Evolutionary conservation across 2,797 vertebrate genomes (phyloP).

Genomic region (Bradypodion pumilum): DNA sequence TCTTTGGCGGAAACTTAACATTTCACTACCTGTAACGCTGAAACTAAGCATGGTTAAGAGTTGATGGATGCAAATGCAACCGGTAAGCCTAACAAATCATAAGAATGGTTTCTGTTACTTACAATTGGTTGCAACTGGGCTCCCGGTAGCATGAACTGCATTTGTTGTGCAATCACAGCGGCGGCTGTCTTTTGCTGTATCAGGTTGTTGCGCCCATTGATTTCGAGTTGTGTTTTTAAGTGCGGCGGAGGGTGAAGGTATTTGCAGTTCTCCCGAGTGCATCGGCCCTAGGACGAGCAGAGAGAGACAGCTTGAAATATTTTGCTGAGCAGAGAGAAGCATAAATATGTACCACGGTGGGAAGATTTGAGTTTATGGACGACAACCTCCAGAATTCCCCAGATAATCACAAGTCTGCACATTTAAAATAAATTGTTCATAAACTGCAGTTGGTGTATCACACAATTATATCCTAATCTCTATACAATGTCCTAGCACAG

Average conservation of each 20-base stretch:
- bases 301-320: conserved; percentile 11
- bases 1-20: too few species aligned
- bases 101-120: conserved; percentile 65
- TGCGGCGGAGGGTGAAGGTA: conserved; percentile 97
- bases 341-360: too few species aligned
- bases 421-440: too few species aligned
- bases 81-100: fast-evolving
- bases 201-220: conserved; percentile 97
- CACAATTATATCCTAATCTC: too few species aligned
- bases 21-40: too few species aligned
- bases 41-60: too few species aligned
- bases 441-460: too few species aligned
- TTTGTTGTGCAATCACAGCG: conserved; percentile 97
- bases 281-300: conserved; percentile 90
- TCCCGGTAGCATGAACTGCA: conserved; percentile 96
- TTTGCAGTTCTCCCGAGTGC: conserved; percentile 97
- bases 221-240: conserved; percentile 97
- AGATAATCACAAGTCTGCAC: too few species aligned
- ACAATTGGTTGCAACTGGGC: conserved; percentile 93
- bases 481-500: too few species aligned
- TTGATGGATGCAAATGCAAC: too few species aligned
- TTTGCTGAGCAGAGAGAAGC: neutral
- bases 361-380: neutral
- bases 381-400: neutral
- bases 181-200: conserved; percentile 97